These are phyloP conservation scores for Panagrolaimus sp. DNA, from an alignment of 1,140 invertebrate species.

Conservation along the genomic window DNA sequence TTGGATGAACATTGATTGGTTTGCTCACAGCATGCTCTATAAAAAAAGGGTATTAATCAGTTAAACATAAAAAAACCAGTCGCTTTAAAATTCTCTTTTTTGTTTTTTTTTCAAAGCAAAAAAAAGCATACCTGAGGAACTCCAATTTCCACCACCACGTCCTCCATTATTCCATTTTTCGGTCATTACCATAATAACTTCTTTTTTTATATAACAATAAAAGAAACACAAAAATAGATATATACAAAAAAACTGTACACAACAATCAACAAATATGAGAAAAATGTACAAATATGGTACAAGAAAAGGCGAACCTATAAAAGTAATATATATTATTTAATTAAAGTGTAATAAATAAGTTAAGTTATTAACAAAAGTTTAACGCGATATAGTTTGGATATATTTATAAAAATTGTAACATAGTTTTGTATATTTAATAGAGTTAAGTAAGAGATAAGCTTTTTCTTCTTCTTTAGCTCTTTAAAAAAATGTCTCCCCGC, in stretches of 20 bases:
- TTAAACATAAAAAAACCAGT: background rate
- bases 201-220: background rate
- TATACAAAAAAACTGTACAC: constrained; percentile 15
- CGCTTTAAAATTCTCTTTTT: background rate
- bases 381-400: too few species aligned
- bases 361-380: too few species aligned
- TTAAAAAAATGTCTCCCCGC: too few species aligned
- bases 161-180: background rate
- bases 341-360: too few species aligned
- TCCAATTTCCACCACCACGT: background rate
- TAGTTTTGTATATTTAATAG: too few species aligned
- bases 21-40: constrained; percentile 53
- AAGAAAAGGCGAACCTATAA: constrained; percentile 6
- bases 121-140: constrained; percentile 8
- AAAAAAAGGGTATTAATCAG: background rate
- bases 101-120: background rate
- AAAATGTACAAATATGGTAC: constrained; percentile 15
- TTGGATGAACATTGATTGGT: constrained; percentile 44
- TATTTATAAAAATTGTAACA: too few species aligned
- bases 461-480: too few species aligned
- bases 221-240: background rate
- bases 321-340: too few species aligned
- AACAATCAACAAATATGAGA: constrained; percentile 6
- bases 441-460: too few species aligned
- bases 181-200: constrained; percentile 4